These are phyloP conservation scores for Sycophila sp. DNA, from an alignment of 1,140 invertebrate species.

Conservation along the genomic window DNA sequence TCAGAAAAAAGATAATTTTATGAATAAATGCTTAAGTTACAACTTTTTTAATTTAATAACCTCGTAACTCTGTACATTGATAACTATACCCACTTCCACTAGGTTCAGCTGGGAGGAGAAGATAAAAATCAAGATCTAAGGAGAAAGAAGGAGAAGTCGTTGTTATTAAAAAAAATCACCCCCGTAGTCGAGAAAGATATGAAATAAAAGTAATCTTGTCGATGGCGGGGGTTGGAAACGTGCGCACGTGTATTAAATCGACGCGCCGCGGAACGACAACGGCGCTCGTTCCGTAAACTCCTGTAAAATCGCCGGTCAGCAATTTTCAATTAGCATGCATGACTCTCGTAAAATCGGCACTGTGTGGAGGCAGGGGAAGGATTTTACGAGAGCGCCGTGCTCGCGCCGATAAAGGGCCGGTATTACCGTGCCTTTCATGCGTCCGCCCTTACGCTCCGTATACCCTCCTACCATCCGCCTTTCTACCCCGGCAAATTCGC, in stretches of 20 bases:
- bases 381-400: slow-evolving; percentile 42
- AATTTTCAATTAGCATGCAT: slow-evolving; percentile 52
- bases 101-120: too few relatives aligned
- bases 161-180: too few relatives aligned
- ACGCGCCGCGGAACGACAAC: not conserved
- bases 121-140: not conserved
- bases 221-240: too few relatives aligned
- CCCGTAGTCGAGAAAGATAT: too few relatives aligned
- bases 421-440: not conserved
- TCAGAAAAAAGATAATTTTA: too few relatives aligned
- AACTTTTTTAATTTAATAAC: too few relatives aligned
- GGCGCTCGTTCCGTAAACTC: slow-evolving; percentile 30
- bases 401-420: slow-evolving; percentile 24
- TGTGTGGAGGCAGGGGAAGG: not conserved
- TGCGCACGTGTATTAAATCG: slow-evolving; percentile 2
- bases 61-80: too few relatives aligned
- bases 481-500: too few relatives aligned
- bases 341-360: slow-evolving; percentile 39
- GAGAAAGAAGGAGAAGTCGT: not conserved
- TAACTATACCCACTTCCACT: too few relatives aligned
- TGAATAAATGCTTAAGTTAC: too few relatives aligned
- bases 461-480: not conserved
- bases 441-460: not conserved
- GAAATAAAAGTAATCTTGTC: too few relatives aligned
- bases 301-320: slow-evolving; percentile 38